A percentile compares a stretch with the other conserved stretches of the same genome.
These are phyloP conservation scores for Ailuropoda melanoleuca DNA, from an alignment of 2,113 vertebrate species.

Conservation along the genomic window DNA sequence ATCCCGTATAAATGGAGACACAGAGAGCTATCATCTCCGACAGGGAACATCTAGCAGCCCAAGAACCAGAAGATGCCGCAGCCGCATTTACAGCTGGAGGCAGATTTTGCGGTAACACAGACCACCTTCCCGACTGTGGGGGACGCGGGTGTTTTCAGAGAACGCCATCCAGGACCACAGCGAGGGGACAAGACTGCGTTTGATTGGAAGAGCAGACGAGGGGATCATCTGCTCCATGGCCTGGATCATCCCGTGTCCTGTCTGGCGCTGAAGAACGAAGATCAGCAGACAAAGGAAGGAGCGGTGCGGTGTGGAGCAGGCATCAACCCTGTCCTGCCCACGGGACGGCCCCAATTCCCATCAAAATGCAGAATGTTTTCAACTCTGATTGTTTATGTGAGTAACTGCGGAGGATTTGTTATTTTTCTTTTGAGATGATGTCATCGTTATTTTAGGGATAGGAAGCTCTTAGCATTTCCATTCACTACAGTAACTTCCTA, in stretches of 20 bases:
- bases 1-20: too few species aligned
- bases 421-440: neutral
- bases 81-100: neutral
- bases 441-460: neutral
- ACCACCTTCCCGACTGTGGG: neutral
- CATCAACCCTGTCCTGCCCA: neutral
- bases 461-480: neutral
- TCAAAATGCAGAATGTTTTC: neutral
- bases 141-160: neutral
- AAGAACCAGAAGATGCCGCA: neutral
- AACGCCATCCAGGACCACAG: neutral
- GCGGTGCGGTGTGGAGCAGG: too few species aligned
- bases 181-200: neutral
- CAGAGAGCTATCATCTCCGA: neutral
- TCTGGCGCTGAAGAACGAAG: neutral
- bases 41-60: neutral
- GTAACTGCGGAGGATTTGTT: neutral
- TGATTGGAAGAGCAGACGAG: neutral
- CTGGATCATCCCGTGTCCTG: neutral
- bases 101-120: neutral
- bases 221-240: neutral
- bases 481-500: neutral
- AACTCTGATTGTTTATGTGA: neutral
- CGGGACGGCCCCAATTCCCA: neutral
- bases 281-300: neutral